Base-by-base conservation (phyloP, 2,888 invertebrate species). In the Hydropsyche betteni region DNA sequence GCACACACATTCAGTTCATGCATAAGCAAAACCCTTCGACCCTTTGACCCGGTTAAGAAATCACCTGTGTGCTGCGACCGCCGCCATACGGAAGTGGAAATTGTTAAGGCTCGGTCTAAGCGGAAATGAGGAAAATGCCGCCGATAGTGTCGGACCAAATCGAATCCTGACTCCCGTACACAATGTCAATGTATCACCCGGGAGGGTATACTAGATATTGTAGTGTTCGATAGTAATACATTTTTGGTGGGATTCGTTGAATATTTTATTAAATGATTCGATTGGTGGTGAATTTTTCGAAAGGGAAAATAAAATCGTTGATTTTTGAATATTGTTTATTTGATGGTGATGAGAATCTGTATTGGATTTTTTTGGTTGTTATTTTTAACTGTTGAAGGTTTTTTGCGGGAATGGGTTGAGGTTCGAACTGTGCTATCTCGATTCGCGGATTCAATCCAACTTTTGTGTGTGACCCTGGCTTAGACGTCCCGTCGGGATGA, bases 391-490 rank as follows among this genome's bases (percentile, higher is more conserved):
- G 24, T 24, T 24, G 1, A 2, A 24, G 2, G 34, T 16, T 38
- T 1, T 14, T 14, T 5, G 10, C n/a, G 71, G 55, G 55, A 71
- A 71, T 36, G 36, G 55, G 55, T 71, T 71, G 55, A 71, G 69
- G 55, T 44, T 53, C 55, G n/a, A 71, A 55, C 53, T 55, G 55
- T 71, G n/a, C 51, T 16, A 55, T 71, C 34, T 38, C 36, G 55
- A 34, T 55, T 24, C 51, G n/a, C 55, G 71, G 55, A 71, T 71
- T 71, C 71, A 71, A 71, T 71, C 36, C 71, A 71, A 71, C 71
- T 71, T 71, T 71, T 71, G 71, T 71, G 71, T 71, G 71, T 55
- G 71, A 55, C 55, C 71, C 71, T 24, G 33, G 55, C 71, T 53
- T n/a, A 8, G 36, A 33, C 55, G 53, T 71, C 71, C 61, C 61